These are phyloP conservation scores for Mactromeris polynyma DNA, from an alignment of 2,888 invertebrate species.

Conservation along the genomic window DNA sequence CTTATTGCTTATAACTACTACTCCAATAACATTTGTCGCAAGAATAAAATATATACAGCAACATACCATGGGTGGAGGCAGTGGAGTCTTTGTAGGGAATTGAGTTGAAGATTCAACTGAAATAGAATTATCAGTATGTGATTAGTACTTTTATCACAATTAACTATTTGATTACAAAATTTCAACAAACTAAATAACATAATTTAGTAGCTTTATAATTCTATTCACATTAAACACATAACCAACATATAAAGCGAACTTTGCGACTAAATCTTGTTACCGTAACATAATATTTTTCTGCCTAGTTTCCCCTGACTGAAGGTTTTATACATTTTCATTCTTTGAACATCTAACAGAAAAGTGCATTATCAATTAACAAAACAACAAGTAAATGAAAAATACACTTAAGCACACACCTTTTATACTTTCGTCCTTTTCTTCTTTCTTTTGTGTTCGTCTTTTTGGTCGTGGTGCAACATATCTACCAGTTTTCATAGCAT, in stretches of 20 bases:
- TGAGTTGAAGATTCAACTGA: constrained; percentile 45
- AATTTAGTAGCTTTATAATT: background rate
- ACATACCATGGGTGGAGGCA: constrained; percentile 83
- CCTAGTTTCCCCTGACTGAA: no score
- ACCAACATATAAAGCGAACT: background rate
- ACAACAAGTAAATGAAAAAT: background rate
- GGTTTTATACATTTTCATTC: no score
- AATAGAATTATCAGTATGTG: constrained; percentile 24
- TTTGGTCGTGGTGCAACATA: constrained; percentile 67
- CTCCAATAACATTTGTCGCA: no score
- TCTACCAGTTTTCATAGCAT: constrained; percentile 84
- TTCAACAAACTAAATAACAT: background rate
- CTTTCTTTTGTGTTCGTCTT: constrained; percentile 47
- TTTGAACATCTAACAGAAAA: no score
- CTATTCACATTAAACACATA: background rate
- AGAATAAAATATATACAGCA: background rate
- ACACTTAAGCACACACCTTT: background rate
- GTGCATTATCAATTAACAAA: no score
- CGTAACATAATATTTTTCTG: no score
- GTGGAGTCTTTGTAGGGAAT: constrained; percentile 70
- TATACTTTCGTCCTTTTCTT: constrained; percentile 29
- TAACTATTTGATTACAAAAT: background rate
- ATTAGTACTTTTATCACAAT: background rate
- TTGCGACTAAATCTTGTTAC: no score
- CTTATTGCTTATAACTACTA: no score